These are phyloP conservation scores for Tetrapedia diversipes DNA, from an alignment of 2,888 invertebrate species.

Conservation along the genomic window DNA sequence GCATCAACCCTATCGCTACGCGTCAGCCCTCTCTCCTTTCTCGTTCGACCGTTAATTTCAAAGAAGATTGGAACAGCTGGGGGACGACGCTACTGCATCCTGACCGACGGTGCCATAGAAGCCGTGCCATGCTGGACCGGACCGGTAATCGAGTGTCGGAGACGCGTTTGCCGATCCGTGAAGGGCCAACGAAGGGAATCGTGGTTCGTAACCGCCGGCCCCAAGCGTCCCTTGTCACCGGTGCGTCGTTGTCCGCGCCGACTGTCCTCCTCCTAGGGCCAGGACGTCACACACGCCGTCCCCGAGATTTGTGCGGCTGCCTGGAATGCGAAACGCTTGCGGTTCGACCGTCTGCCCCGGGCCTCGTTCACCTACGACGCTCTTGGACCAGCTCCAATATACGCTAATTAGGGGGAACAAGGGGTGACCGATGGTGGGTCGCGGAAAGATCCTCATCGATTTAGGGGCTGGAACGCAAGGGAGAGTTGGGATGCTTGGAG, in stretches of 20 bases:
- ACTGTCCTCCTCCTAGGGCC: constrained; percentile 49
- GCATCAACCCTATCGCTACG: background rate
- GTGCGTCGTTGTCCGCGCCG: constrained; percentile 53
- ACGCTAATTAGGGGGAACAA: constrained; percentile 64
- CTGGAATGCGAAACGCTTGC: constrained; percentile 75
- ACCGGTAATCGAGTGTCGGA: constrained; percentile 57
- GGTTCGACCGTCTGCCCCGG: constrained; percentile 63
- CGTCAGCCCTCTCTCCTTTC: background rate
- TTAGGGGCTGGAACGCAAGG: background rate
- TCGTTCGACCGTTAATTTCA: constrained; percentile 22
- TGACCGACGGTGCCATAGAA: constrained; percentile 3
- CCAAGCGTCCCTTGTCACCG: constrained; percentile 56
- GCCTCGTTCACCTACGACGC: constrained; percentile 38
- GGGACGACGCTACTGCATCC: background rate
- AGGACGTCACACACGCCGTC: constrained; percentile 68
- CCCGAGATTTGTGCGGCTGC: constrained; percentile 76
- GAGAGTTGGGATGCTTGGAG: too few species aligned
- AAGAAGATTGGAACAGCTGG: constrained; percentile 30
- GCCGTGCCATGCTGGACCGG: too few species aligned
- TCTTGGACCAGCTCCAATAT: constrained; percentile 62
- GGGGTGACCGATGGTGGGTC: constrained; percentile 13
- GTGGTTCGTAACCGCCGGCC: constrained; percentile 57
- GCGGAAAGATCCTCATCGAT: constrained; percentile 35
- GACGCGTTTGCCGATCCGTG: constrained; percentile 66
- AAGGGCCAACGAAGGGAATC: constrained; percentile 55